phyloP scores from a whole-genome alignment of 2,888 invertebrate genomes.

The Timema podura region DNA sequence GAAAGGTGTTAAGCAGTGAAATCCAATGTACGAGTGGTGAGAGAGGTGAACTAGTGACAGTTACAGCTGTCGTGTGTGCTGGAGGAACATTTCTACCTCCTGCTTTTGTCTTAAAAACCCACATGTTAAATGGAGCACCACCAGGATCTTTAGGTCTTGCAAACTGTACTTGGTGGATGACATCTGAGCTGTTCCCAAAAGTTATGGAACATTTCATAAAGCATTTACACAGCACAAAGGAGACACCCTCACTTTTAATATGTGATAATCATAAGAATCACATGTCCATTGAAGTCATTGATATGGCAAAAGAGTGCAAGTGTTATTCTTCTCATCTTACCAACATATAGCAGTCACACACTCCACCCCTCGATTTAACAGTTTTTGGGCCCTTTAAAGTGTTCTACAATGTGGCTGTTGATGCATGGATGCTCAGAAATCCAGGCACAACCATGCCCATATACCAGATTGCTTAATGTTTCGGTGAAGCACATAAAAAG shows the following conservation, averaged over 20 bases:
- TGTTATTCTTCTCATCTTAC: not conserved
- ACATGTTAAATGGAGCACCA: conserved; percentile 6
- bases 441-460: too few relatives aligned
- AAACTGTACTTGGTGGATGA: not conserved
- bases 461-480: too few relatives aligned
- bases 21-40: not conserved
- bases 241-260: conserved; percentile 1
- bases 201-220: conserved; percentile 10
- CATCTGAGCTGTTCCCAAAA: not conserved
- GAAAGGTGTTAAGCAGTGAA: too few relatives aligned
- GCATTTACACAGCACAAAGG: not conserved
- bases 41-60: not conserved
- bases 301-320: conserved; percentile 13
- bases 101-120: not conserved
- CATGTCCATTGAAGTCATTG: conserved; percentile 1
- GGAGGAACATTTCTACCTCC: conserved; percentile 13
- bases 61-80: not conserved
- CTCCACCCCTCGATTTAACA: not conserved
- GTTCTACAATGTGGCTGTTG: too few relatives aligned
- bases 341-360: not conserved
- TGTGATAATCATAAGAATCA: conserved; percentile 9
- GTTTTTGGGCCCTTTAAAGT: too few relatives aligned
- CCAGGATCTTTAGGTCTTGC: not conserved
- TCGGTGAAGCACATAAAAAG: too few relatives aligned
- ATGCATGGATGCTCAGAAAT: too few relatives aligned